Evolutionary conservation across 2,113 vertebrate species (phyloP).

Genomic region (Odontophorus gujanensis): DNA sequence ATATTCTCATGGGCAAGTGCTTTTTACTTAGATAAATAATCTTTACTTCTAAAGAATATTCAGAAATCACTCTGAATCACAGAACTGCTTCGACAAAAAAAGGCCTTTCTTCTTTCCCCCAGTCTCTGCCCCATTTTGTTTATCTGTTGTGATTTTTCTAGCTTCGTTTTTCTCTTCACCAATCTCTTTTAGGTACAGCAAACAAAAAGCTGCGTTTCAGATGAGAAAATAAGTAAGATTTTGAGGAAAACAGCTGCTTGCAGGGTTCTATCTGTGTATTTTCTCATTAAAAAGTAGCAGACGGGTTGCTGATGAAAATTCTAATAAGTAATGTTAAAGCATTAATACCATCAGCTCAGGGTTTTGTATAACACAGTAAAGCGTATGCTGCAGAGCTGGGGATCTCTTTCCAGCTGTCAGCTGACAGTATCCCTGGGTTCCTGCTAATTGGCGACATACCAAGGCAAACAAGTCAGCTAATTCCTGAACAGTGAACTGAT

Average conservation of each 20-base stretch:
- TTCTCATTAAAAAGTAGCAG: constrained; percentile 24
- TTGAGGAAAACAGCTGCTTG: background rate
- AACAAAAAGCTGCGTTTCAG: background rate
- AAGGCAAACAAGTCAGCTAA: constrained; percentile 65
- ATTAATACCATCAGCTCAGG: constrained; percentile 33
- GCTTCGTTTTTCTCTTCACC: background rate
- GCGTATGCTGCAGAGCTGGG: constrained; percentile 40
- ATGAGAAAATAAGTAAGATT: background rate
- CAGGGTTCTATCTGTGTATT: background rate
- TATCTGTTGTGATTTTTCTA: background rate
- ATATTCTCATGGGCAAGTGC: background rate
- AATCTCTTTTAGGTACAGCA: background rate
- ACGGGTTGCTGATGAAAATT: constrained; percentile 48
- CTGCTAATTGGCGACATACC: constrained; percentile 58
- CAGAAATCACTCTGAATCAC: background rate
- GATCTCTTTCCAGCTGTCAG: constrained; percentile 68
- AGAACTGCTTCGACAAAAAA: background rate
- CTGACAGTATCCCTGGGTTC: constrained; percentile 41
- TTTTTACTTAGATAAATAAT: background rate
- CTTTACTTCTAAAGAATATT: background rate
- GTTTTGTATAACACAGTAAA: constrained; percentile 39
- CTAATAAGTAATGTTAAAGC: constrained; percentile 51
- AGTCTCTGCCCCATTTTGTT: background rate
- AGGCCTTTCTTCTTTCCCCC: background rate
- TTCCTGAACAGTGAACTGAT: constrained; percentile 61